Percentiles rank a stretch among this genome's conserved stretches.
These are phyloP conservation scores for Mastomys coucha DNA, from an alignment of 2,113 vertebrate genomes.

Conservation along the genomic window DNA sequence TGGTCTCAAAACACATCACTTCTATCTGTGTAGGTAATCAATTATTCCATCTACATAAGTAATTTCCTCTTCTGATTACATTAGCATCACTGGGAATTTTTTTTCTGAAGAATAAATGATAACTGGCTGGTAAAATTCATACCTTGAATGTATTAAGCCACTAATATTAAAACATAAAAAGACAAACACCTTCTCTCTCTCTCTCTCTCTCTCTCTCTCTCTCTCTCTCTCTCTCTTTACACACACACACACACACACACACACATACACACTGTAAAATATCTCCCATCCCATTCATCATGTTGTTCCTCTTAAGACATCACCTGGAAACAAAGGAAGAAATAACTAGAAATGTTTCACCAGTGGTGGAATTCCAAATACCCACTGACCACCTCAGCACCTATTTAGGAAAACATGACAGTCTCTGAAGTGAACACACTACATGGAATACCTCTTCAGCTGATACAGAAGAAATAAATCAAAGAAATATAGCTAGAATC, in stretches of 20 bases:
- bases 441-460: neutral
- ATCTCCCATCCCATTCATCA: neutral
- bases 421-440: neutral
- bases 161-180: neutral
- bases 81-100: neutral
- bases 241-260: neutral
- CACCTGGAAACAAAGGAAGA: neutral
- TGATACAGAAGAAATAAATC: neutral
- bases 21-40: neutral
- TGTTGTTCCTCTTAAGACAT: neutral
- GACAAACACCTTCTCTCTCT: too few species aligned
- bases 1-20: neutral
- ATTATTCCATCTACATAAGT: neutral
- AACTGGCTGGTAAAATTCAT: neutral
- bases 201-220: too few species aligned
- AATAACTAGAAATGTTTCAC: neutral
- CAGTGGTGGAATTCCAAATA: neutral
- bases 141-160: neutral
- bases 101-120: constrained; percentile 1
- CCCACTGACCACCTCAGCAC: neutral
- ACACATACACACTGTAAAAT: neutral
- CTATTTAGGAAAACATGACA: neutral
- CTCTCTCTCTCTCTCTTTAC: neutral
- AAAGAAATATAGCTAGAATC: neutral
- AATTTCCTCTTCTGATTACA: constrained; percentile 31